Evolutionary conservation across 2,113 vertebrate genomes (phyloP).

Genomic region (Eptatretus burgeri): DNA sequence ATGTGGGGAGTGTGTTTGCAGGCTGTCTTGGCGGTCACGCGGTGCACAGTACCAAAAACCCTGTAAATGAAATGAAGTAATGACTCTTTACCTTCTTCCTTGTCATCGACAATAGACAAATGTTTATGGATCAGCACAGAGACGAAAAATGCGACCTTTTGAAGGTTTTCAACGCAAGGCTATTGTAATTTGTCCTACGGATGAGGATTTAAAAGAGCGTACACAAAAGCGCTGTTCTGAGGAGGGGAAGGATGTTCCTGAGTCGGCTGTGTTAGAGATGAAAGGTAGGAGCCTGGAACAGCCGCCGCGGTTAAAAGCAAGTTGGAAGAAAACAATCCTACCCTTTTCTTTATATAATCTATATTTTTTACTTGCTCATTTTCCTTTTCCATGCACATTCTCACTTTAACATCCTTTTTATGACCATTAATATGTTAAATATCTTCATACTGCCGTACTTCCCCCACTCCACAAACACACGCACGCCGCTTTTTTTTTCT

Average conservation of each 20-base stretch:
- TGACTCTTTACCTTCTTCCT: slow-evolving; percentile 32
- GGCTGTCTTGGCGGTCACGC: slow-evolving; percentile 21
- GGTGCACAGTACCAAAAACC: slow-evolving; percentile 16
- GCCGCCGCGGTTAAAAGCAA: slow-evolving; percentile 14
- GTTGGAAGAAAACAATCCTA: slow-evolving; percentile 13
- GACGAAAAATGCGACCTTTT: slow-evolving; percentile 92
- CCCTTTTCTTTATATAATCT: slow-evolving; percentile 12
- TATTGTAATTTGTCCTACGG: slow-evolving; percentile 79
- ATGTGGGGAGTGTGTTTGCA: slow-evolving; percentile 10
- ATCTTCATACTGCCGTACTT: no score
- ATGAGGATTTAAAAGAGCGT: slow-evolving; percentile 63
- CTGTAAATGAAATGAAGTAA: slow-evolving; percentile 15
- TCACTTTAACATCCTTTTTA: slow-evolving; percentile 9
- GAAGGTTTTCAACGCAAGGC: slow-evolving; percentile 88
- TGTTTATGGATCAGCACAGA: slow-evolving; percentile 82
- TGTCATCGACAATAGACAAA: slow-evolving; percentile 55
- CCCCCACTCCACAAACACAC: no score
- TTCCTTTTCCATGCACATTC: slow-evolving; percentile 2
- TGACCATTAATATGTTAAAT: not conserved
- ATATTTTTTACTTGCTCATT: slow-evolving; percentile 15
- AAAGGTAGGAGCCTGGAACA: slow-evolving; percentile 38
- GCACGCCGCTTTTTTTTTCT: no score
- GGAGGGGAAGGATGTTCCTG: slow-evolving; percentile 78
- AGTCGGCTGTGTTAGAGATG: slow-evolving; percentile 82
- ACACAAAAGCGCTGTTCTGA: slow-evolving; percentile 71